Base-by-base conservation (phyloP, 2,113 vertebrate genomes). In the Pandion haliaetus region DNA sequence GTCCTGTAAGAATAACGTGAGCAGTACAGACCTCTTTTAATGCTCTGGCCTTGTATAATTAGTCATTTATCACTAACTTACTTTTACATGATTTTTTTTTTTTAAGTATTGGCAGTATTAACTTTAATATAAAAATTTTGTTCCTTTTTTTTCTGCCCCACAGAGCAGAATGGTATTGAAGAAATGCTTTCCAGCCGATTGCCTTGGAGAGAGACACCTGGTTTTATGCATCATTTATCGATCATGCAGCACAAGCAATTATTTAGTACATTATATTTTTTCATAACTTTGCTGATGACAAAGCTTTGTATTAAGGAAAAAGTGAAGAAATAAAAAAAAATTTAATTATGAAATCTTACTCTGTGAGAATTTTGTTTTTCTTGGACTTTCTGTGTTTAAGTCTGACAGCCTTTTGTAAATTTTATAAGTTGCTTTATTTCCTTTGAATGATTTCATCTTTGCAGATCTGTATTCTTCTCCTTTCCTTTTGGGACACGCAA, bases 151-250 rank as follows among this genome's bases (percentile, higher is more conserved):
- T 96, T 93, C 96, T 96, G 87, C 92, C 95, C 97, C 78, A 34
- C 97, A 98, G 98, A 98, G 97, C 98, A 98, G 98, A 98, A 97
- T 98, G 98, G 98, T 98, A 98, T 97, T 98, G 98, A 98, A 98
- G 98, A 98, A 97, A 82, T 26, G 95, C 97, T 98, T 98, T 97
- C 95, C 80, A 58, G 97, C 95, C 69, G 90, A 94, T 97, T 96
- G 96, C 98, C 97, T 95, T 90, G 97, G 97, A 98, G 97, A 97
- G 97, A 97, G 96, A 98, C 95, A 97, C 97, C 97, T 98, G 98
- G 98, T 98, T 98, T 98, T 98, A 97, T 98, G 98, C 97, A 96
- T 98, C 98, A 98, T 98, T 97, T 98, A 98, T 97, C 74, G 97
- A 98, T 98, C 98, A 98, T 98, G 97, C 98, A 97, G 97, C 97